These are phyloP conservation scores for Boloria euphrosyne DNA, from an alignment of 2,888 invertebrate genomes.

Conservation along the genomic window DNA sequence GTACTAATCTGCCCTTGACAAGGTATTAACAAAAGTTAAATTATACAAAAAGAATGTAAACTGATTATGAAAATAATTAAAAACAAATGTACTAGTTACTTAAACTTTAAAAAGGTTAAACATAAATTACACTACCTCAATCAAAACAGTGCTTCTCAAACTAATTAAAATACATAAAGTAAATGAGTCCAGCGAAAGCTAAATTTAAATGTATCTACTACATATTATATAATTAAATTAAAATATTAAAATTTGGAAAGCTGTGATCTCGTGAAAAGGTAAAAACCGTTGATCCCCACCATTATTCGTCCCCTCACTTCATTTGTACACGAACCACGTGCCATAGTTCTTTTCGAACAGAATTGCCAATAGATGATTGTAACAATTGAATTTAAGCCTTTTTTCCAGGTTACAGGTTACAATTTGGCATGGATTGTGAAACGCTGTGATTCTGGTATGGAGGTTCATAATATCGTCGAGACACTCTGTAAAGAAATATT, in stretches of 20 bases:
- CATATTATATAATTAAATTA: conserved; percentile 36
- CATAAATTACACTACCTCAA: conserved; percentile 3
- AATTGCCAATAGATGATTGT: conserved; percentile 72
- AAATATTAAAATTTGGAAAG: conserved; percentile 41
- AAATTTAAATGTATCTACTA: conserved; percentile 1
- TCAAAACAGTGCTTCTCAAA: conserved; percentile 1
- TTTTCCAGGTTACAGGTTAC: conserved; percentile 64
- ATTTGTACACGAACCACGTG: conserved; percentile 67
- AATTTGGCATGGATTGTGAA: conserved; percentile 57
- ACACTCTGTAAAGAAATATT: background rate
- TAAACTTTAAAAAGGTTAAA: background rate
- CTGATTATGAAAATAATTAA: too few species aligned
- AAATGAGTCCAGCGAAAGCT: conserved; percentile 18
- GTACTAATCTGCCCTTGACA: too few species aligned
- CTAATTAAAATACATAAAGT: conserved; percentile 2
- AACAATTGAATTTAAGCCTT: conserved; percentile 74
- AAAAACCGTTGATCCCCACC: conserved; percentile 56
- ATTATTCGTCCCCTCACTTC: conserved; percentile 55
- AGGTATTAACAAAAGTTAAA: too few species aligned
- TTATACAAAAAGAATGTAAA: too few species aligned
- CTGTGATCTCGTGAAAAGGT: conserved; percentile 51
- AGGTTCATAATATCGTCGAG: conserved; percentile 24
- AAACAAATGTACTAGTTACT: too few species aligned
- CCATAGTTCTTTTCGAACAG: conserved; percentile 77
- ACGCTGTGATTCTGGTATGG: conserved; percentile 61